Evolutionary conservation across 2,888 invertebrate species (phyloP), one percentile per base, ranked within the genome.

Genomic region (Diarsia dahlii): DNA sequence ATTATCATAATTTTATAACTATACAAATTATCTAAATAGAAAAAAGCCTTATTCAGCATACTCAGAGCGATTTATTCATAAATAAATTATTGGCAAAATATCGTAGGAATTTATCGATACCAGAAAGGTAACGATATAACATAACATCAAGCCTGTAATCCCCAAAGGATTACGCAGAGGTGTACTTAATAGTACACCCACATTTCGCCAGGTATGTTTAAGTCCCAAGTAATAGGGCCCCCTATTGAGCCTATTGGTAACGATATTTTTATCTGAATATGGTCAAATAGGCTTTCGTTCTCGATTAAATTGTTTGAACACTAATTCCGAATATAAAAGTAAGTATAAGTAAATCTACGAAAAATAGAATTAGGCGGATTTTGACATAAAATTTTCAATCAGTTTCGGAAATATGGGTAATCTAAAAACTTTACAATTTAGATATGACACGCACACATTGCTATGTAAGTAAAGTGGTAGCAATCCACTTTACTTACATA

Each of bases 321-420:
- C 39, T 39, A 20, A 63, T 39, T 63, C 2, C 2, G 13, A 54
- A 66, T 62, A 12, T 54, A n/a, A 45, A 60, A 28, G 20, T n/a
- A 45, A 0, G 6, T 62, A 60, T 20, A 13, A 28, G 3, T 23
- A 63, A 50, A 50, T 18, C 18, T 71, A 76, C 45, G n/a, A 9
- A 65, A 60, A 67, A 63, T 58, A 46, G 9, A 52, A 56, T n/a
- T 73, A 83, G 85, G 86, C 85, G 85, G 85, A 85, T 66, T 76
- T 78, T 73, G 68, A 80, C 85, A 74, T 39, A 56, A 12, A 62
- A 20, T 66, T 66, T 72, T 69, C 3, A 56, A 71, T 50, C 10
- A 60, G 56, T 45, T 23, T 50, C 9, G 0, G 18, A n/a, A 60
- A 48, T 10, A 46, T 56, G 18, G 8, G 13, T 54, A 28, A n/a